A percentile compares a stretch with the other conserved stretches of the same genome.
Conservation (phyloP, 1,140 invertebrate species). For the Bombus waltoni region DNA sequence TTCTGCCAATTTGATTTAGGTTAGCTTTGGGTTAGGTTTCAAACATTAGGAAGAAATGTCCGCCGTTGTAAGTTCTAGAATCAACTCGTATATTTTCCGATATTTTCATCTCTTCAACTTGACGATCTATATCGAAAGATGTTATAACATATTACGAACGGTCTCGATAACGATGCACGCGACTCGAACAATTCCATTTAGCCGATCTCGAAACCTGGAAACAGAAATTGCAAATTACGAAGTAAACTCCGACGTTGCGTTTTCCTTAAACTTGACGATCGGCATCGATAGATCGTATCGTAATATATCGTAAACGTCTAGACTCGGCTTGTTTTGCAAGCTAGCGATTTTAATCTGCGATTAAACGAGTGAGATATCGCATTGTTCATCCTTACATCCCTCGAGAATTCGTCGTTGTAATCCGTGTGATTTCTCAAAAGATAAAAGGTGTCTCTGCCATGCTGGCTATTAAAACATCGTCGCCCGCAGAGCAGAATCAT, state of each 20-base stretch:
- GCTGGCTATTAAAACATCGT: not conserved
- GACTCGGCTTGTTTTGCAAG: not conserved
- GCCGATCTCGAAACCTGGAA: not conserved
- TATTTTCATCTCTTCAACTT: not conserved
- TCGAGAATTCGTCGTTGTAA: not conserved
- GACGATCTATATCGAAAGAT: not conserved
- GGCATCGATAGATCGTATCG: not conserved
- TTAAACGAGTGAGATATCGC: not conserved
- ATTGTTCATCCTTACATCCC: no score
- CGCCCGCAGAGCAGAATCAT: not conserved
- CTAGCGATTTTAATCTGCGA: not conserved
- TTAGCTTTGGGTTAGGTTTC: no score
- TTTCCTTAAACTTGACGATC: not conserved
- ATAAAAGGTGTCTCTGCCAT: not conserved
- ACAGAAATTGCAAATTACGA: not conserved
- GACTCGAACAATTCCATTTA: not conserved
- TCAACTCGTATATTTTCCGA: not conserved
- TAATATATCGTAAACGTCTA: not conserved
- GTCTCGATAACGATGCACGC: no score
- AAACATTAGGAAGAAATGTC: no score
- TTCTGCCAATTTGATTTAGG: no score
- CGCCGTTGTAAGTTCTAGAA: not conserved
- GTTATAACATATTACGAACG: no score
- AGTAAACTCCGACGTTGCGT: not conserved
- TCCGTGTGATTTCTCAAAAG: constrained; percentile 5